Percentiles rank a stretch among this genome's conserved stretches.
Conservation (phyloP, 2,888 invertebrate species). For the Galerucella pusilla region DNA sequence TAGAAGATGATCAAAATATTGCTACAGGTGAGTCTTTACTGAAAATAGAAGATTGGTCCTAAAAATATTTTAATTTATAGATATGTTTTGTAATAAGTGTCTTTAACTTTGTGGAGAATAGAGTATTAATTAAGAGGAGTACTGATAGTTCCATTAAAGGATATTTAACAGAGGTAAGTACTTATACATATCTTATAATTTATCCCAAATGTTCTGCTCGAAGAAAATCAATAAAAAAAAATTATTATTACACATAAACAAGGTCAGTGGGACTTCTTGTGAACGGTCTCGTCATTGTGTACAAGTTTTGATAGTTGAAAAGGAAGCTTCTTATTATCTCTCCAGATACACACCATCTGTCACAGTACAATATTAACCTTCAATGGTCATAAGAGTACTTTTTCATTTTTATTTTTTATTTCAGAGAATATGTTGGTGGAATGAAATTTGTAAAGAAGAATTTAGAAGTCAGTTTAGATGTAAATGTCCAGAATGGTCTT, state of each 20-base stretch:
- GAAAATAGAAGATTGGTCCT: conserved; percentile 1
- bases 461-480: conserved; percentile 88
- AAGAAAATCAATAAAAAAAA: too few relatives aligned
- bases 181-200: conserved; percentile 14
- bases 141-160: conserved; percentile 84
- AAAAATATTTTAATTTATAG: conserved; percentile 34
- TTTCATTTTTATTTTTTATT: conserved; percentile 45
- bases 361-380: background rate
- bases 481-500: conserved; percentile 89
- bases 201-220: too few relatives aligned
- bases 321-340: background rate
- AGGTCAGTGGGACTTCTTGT: too few relatives aligned
- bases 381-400: background rate
- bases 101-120: conserved; percentile 33
- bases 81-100: conserved; percentile 32
- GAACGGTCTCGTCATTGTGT: too few relatives aligned
- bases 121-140: conserved; percentile 70
- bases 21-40: conserved; percentile 48
- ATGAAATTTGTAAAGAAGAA: conserved; percentile 92
- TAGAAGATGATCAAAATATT: conserved; percentile 48
- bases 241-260: too few relatives aligned
- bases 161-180: conserved; percentile 83
- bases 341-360: too few relatives aligned
- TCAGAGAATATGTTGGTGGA: conserved; percentile 93
- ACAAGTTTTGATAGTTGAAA: background rate